Percentiles rank a stretch among this genome's conserved stretches.
Evolutionary conservation across 2,113 vertebrate species (phyloP).

Genomic region (Oostethus manadensis): DNA sequence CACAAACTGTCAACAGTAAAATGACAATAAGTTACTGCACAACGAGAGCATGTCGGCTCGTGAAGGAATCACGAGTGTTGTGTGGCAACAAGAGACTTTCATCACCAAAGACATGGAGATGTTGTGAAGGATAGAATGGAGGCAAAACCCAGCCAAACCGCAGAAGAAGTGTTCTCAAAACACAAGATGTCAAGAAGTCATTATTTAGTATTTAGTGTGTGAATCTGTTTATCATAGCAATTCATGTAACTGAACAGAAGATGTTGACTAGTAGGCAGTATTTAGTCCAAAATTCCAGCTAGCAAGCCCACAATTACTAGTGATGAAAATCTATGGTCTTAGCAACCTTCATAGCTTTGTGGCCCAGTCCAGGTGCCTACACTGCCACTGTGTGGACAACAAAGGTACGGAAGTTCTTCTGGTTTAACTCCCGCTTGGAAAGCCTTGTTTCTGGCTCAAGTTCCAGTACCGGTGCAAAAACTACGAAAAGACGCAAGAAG

Average conservation of each 20-base stretch:
- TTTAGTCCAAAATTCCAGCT: too few relatives aligned
- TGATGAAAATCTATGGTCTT: not conserved
- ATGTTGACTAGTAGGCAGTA: too few relatives aligned
- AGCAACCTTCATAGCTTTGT: not conserved
- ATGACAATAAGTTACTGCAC: slow-evolving; percentile 35
- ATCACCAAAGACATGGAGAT: slow-evolving; percentile 5
- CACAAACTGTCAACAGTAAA: too few relatives aligned
- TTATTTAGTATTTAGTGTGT: too few relatives aligned
- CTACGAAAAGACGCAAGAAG: not conserved
- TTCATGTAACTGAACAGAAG: too few relatives aligned
- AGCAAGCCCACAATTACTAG: too few relatives aligned
- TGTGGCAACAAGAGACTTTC: slow-evolving; percentile 34
- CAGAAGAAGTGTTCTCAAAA: not conserved
- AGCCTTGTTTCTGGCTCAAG: not conserved
- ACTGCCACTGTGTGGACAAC: slow-evolving; percentile 41
- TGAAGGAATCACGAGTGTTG: slow-evolving; percentile 53
- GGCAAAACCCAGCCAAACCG: not conserved
- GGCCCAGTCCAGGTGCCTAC: not conserved
- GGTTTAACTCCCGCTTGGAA: fast-evolving
- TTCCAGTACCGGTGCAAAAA: not conserved
- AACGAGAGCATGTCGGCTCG: slow-evolving; percentile 35
- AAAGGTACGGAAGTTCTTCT: slow-evolving; percentile 14
- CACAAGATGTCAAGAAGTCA: not conserved
- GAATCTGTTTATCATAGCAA: too few relatives aligned
- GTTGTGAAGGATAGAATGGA: not conserved